Evolutionary conservation across 1,140 invertebrate species (phyloP), one percentile per base, ranked within the genome.

Genomic region (Papilio glaucus): DNA sequence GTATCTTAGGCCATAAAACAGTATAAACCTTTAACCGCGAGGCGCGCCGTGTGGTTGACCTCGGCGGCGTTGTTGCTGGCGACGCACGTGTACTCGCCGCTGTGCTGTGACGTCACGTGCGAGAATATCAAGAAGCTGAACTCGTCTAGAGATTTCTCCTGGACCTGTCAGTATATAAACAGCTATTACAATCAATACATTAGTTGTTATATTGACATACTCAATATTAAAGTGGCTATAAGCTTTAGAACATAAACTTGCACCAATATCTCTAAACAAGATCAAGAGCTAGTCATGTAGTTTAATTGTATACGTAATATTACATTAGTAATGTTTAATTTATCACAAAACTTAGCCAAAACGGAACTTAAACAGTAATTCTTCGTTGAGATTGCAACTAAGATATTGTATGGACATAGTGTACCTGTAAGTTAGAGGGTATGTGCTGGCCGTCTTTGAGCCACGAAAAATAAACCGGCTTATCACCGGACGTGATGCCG

Each of bases 401-500:
- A n/a, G n/a, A n/a, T n/a, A n/a, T n/a, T n/a, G n/a, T n/a, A n/a
- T n/a, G n/a, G n/a, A n/a, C n/a, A n/a, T n/a, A n/a, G n/a, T 74
- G 82, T 85, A 96, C 95, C 89, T 95, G 95, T 73, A 96, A 91
- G 62, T 94, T 95, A 24, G 95, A 93, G 2, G 95, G 94, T 61
- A 97, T 94, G 13, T 95, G 94, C 69, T 94, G 94, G 3, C 96
- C 96, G 85, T 98, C 97, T 85, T 98, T 98, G 24, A 96, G 94
- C 97, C 98, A 98, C 1, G 95, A 95, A 79, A 98, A 97, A 83
- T 96, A 95, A 45, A 98, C 96, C 13, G 97, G 97, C 76, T 97
- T 95, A 93, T 98, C 98, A n/a, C 98, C 98, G 61, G 97, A 97
- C 67, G 96, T 97, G 57, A 98, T 97, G 45, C 96, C 97, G 90